Base-by-base conservation (phyloP, 1,140 invertebrate genomes). In the Telenomus remus region DNA sequence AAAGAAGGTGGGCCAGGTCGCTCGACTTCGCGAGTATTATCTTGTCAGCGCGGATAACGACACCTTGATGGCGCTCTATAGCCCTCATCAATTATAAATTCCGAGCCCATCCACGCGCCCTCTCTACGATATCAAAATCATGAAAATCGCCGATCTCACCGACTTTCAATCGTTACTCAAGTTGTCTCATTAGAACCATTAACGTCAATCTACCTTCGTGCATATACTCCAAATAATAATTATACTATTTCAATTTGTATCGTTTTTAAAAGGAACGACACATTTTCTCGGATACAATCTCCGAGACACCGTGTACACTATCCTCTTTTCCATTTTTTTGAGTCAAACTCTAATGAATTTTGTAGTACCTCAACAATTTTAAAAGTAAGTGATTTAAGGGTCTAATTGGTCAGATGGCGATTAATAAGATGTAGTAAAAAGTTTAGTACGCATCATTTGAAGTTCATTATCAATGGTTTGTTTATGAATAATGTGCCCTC, bases 81-180 rank as follows among this genome's bases (percentile, higher is more conserved):
- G 76, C 83, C 81, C 84, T 84, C 84, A 85, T 85, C 83, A 85
- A 85, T 85, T 85, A 85, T 85, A 85, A 85, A 85, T 83, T 81
- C 81, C 77, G 66, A 74, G 48, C 56, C 57, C 65, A 78, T 66
- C 69, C 43, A 66, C 37, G 61, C 65, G 56, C 60, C 59, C 56
- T 68, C 55, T 68, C 54, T 16, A n/a, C 39, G 64, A 69, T 75
- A 69, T 80, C 76, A 80, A 80, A 80, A 82, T 84, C 82, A 80
- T 57, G 72, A 82, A 80, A 85, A 71, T 80, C 81, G 69, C 81
- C 78, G 73, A 81, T 82, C 79, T 75, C 60, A 27, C 73, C 53
- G 70, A 73, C 60, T 80, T 77, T 72, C 80, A 81, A 84, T 83
- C 79, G 71, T 74, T 69, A 75, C 76, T 80, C 74, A 70, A 82